Evolutionary conservation across 2,797 vertebrate genomes (phyloP), one percentile per base, ranked within the genome.

Genomic region (Tangara arthus): DNA sequence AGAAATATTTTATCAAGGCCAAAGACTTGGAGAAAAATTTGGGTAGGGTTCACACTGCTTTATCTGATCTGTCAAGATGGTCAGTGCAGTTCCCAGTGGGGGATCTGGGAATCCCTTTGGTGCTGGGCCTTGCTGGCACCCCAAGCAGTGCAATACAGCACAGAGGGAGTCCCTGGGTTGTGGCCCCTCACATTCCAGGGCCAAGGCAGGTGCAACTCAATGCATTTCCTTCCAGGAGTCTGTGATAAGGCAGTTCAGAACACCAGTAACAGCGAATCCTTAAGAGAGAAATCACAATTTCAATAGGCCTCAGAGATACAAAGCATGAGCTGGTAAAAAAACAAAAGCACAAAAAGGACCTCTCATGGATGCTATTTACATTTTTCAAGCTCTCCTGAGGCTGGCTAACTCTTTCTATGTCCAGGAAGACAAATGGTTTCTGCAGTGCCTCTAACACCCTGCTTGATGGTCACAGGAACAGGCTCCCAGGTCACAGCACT

Each of bases 131-230:
- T 70, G 37, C n/a, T 56, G n/a, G 32, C 12, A 23, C 35, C 42
- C 0, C 0, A 13, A 69, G 39, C 11, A 50, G 15, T 9, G 39
- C 13, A 46, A 12, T 9, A 47, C 0, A 0, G 64, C 30, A 34
- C 47, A 56, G 34, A 56, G 10, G 1, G 14, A 41, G 18, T 9
- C 28, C 56, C 41, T 41, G n/a, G 56, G 19, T 37, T 50, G 17
- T 2, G 10, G 41, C 7, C 23, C 22, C 39, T 55, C 30, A 11
- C 12, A 41, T 59, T 69, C 70, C 39, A 79, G 53, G 20, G 8
- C 17, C 17, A 37, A 13, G 27, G 61, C 10, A 75, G 13, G 23
- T 52, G 16, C 23, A 55, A 47, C 11, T 20, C 18, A 24, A 7
- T 0, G 12, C 8, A 4, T 69, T 57, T 47, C 76, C 16, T 71